A percentile compares a stretch with the other conserved stretches of the same genome.
phyloP scores from a whole-genome alignment of 2,113 vertebrate genomes.

The Tachysurus vachellii region DNA sequence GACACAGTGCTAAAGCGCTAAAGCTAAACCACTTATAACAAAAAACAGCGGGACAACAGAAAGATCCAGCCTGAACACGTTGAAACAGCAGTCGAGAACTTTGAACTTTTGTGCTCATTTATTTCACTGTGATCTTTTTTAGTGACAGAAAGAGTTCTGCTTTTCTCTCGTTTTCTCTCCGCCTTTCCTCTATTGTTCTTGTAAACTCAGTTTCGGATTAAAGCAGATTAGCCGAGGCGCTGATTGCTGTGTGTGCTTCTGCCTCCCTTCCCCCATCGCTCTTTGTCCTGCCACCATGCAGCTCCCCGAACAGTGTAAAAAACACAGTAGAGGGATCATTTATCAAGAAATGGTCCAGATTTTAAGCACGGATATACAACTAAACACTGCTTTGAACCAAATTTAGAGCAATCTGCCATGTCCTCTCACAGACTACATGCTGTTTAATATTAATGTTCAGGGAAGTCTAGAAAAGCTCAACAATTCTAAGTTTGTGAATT shows the following conservation, averaged over 20 bases:
- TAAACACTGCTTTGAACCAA: background rate
- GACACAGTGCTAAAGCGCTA: constrained; percentile 6
- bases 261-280: constrained; percentile 50
- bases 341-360: constrained; percentile 41
- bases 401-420: background rate
- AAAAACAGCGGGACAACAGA: background rate
- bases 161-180: background rate
- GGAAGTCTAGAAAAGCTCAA: background rate
- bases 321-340: constrained; percentile 46
- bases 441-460: background rate
- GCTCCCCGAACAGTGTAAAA: constrained; percentile 37
- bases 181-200: constrained; percentile 37
- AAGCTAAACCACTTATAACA: background rate
- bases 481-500: background rate
- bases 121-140: constrained; percentile 13
- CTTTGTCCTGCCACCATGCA: constrained; percentile 49
- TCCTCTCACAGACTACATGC: background rate
- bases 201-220: constrained; percentile 48
- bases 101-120: background rate
- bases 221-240: constrained; percentile 48
- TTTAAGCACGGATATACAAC: constrained; percentile 49
- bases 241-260: constrained; percentile 37
- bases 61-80: background rate
- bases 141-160: background rate
- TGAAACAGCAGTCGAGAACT: background rate